Conservation (phyloP, 2,888 invertebrate species). For the Acronicta alni region DNA sequence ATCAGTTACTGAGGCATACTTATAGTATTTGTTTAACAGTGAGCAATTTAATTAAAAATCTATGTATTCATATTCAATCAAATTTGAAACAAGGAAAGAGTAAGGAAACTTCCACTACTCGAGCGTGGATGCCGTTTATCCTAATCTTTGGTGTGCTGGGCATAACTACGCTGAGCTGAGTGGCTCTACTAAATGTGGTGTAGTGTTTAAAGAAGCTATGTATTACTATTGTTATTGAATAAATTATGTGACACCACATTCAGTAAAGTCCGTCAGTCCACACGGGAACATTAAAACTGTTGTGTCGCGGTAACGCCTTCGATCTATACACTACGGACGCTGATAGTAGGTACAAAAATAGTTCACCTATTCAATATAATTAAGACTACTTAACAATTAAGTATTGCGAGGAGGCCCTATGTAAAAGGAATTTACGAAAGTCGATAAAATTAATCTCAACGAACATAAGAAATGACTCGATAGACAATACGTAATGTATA, state of each 20-base stretch:
- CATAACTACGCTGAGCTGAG: conserved; percentile 77
- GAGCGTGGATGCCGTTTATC: conserved; percentile 75
- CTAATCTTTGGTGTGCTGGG: conserved; percentile 88
- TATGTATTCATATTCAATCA: conserved; percentile 64
- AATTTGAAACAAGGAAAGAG: conserved; percentile 66
- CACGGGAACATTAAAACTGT: conserved; percentile 69
- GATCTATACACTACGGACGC: conserved; percentile 83
- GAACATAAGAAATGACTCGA: conserved; percentile 55
- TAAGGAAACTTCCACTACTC: conserved; percentile 66
- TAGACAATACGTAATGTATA: conserved; percentile 62
- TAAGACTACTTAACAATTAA: conserved; percentile 88
- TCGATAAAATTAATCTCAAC: conserved; percentile 57
- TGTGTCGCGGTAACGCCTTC: conserved; percentile 84
- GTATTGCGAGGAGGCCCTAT: conserved; percentile 82
- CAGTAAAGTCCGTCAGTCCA: conserved; percentile 69
- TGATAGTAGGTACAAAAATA: conserved; percentile 88
- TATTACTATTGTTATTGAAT: conserved; percentile 48
- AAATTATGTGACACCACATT: conserved; percentile 63
- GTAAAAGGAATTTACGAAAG: conserved; percentile 58
- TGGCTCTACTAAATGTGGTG: conserved; percentile 62
- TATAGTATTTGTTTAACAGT: conserved; percentile 71
- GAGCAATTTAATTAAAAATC: conserved; percentile 70
- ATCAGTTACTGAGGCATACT: conserved; percentile 75
- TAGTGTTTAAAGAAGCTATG: conserved; percentile 46
- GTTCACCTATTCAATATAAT: conserved; percentile 88